Percentiles rank a stretch among this genome's conserved stretches.
phyloP scores from a whole-genome alignment of 2,888 invertebrate genomes.

The Orthosia gracilis region DNA sequence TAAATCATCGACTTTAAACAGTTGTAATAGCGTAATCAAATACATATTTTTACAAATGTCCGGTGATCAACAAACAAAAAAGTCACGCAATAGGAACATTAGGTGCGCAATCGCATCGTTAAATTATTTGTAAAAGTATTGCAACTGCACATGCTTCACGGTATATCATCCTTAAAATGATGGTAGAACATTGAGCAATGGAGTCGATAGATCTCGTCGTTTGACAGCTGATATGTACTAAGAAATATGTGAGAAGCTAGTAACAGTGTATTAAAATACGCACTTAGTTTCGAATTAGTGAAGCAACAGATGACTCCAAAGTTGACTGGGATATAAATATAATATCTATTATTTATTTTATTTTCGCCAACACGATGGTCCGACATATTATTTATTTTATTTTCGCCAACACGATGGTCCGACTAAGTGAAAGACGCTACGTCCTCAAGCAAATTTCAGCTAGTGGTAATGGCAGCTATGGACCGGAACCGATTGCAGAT shows the following conservation, averaged over 20 bases:
- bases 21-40: conserved; percentile 31
- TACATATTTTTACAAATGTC: conserved; percentile 28
- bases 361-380: too few species aligned
- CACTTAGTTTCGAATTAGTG: not conserved
- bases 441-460: too few species aligned
- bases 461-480: too few species aligned
- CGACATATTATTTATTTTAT: too few species aligned
- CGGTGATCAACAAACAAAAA: conserved; percentile 44
- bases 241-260: not conserved
- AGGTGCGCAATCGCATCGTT: conserved; percentile 56
- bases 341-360: too few species aligned
- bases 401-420: too few species aligned
- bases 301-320: not conserved
- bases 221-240: conserved; percentile 13
- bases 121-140: conserved; percentile 53
- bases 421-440: too few species aligned
- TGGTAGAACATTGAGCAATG: conserved; percentile 22
- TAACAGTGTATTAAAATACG: not conserved
- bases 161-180: conserved; percentile 34
- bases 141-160: conserved; percentile 53
- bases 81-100: conserved; percentile 64
- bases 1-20: conserved; percentile 10
- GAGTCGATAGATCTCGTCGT: conserved; percentile 9
- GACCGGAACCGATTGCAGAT: not conserved
- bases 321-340: too few species aligned